Evolutionary conservation across 2,113 vertebrate genomes (phyloP).

Genomic region (Pycnonotus jocosus): DNA sequence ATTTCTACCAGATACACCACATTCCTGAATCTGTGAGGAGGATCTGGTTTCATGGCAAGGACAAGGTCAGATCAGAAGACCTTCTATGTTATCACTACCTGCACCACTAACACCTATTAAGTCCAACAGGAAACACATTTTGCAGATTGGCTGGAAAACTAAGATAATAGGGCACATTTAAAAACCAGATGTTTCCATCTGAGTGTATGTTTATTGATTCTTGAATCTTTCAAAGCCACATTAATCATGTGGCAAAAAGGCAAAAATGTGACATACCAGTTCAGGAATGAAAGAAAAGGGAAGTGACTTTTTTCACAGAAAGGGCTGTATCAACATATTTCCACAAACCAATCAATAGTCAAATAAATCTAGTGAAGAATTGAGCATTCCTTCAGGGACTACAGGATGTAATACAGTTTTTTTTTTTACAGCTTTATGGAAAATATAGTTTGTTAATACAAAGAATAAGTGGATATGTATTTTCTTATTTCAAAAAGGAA

Average conservation of each 20-base stretch:
- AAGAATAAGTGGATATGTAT: neutral
- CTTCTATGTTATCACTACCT: neutral
- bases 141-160: neutral
- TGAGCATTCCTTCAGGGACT: neutral
- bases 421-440: neutral
- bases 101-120: neutral
- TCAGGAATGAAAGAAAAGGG: neutral
- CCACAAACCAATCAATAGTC: constrained; percentile 52
- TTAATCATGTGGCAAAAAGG: constrained; percentile 50
- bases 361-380: constrained; percentile 37
- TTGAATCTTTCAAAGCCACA: constrained; percentile 20
- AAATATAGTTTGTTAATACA: neutral
- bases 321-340: constrained; percentile 31
- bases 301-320: constrained; percentile 1
- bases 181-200: constrained; percentile 18
- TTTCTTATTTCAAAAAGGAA: neutral
- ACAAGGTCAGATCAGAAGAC: neutral
- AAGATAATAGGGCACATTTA: neutral
- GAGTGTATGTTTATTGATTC: constrained; percentile 36
- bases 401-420: neutral
- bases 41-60: neutral
- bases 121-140: constrained; percentile 14
- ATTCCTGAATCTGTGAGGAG: neutral
- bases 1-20: neutral
- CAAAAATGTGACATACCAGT: neutral